phyloP scores from a whole-genome alignment of 2,797 vertebrate species.

The Takifugu rubripes region DNA sequence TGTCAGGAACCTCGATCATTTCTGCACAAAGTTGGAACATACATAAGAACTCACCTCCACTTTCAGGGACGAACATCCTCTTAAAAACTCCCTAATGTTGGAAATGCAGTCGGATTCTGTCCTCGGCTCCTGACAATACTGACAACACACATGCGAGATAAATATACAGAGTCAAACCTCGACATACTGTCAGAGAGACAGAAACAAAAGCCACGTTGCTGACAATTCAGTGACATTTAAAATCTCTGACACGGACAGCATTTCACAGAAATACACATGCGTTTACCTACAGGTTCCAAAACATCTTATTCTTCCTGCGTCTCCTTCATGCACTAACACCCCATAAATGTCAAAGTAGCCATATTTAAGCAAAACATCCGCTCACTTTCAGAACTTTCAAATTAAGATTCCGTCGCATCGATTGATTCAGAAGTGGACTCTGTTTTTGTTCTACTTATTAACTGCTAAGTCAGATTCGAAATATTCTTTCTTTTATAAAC shows the following conservation, averaged over 20 bases:
- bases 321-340: constrained; percentile 50
- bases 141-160: constrained; percentile 46
- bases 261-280: background rate
- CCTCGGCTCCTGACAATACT: constrained; percentile 89
- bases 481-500: too few species aligned
- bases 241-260: background rate
- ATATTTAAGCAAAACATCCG: constrained; percentile 43
- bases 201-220: background rate
- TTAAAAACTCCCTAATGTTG: constrained; percentile 92
- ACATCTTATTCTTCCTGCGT: constrained; percentile 50
- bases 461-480: too few species aligned
- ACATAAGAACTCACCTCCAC: constrained; percentile 85
- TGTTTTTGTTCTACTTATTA: too few species aligned
- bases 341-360: constrained; percentile 22
- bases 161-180: constrained; percentile 11
- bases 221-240: background rate
- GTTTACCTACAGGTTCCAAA: constrained; percentile 27
- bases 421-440: background rate
- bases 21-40: too few species aligned
- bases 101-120: constrained; percentile 85
- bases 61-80: constrained; percentile 85
- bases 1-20: background rate
- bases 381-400: constrained; percentile 12
- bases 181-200: constrained; percentile 11
- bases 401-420: background rate